A percentile compares a stretch with the other conserved stretches of the same genome.
Conservation (phyloP, 2,888 invertebrate species). For the Periphyllus acericola region DNA sequence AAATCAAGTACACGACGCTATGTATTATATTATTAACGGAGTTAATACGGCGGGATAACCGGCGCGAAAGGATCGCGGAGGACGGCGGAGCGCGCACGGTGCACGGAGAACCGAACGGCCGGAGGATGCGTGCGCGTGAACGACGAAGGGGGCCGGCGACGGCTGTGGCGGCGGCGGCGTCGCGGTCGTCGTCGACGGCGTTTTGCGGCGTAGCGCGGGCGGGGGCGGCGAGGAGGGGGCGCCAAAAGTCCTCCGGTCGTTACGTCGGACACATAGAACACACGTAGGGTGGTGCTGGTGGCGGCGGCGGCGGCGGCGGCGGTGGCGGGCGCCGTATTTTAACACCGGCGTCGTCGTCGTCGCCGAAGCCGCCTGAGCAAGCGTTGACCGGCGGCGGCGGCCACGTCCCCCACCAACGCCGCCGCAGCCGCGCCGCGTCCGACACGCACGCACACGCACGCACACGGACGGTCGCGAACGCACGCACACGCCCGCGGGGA, state of each 20-base stretch:
- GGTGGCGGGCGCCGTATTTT: slow-evolving; percentile 58
- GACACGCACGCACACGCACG: slow-evolving; percentile 25
- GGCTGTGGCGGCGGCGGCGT: background rate
- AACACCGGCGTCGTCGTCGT: slow-evolving; percentile 61
- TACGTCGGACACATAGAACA: slow-evolving; percentile 57
- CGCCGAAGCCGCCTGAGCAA: slow-evolving; percentile 50
- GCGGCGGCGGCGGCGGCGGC: slow-evolving; percentile 34
- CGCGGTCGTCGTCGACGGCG: background rate
- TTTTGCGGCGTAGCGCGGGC: background rate
- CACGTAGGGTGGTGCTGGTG: slow-evolving; percentile 45
- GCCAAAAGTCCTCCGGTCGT: slow-evolving; percentile 62
- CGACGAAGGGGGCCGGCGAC: slow-evolving; percentile 41
- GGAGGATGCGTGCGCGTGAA: slow-evolving; percentile 46
- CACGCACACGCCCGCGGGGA: background rate
- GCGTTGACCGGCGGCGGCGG: slow-evolving; percentile 60
- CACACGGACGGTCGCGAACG: background rate
- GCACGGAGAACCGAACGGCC: background rate
- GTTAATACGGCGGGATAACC: too few species aligned
- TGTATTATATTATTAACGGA: too few species aligned
- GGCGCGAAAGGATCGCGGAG: too few species aligned
- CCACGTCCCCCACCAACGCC: slow-evolving; percentile 45
- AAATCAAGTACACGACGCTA: too few species aligned
- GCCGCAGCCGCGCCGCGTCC: slow-evolving; percentile 47
- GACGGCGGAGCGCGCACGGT: too few species aligned
- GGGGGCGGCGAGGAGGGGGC: slow-evolving; percentile 31